phyloP scores from a whole-genome alignment of 2,888 invertebrate genomes.

The Gastracanthus pulcherrimus region DNA sequence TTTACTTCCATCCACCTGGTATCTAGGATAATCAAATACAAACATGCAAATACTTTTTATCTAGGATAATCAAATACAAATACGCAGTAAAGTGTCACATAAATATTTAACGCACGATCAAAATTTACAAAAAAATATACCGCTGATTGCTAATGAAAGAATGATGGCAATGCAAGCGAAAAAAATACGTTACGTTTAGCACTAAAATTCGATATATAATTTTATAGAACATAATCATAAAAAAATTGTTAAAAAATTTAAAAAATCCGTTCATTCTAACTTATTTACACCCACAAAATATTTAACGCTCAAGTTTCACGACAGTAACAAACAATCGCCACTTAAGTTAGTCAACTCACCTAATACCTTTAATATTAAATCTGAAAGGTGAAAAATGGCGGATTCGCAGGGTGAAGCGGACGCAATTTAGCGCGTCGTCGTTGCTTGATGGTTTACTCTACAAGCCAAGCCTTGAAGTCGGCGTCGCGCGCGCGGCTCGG shows the following conservation, averaged over 20 bases:
- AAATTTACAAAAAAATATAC: too few relatives aligned
- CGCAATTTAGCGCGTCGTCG: background rate
- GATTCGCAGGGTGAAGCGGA: background rate
- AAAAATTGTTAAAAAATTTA: too few relatives aligned
- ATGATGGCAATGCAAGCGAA: too few relatives aligned
- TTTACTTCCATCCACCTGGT: background rate
- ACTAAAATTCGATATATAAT: too few relatives aligned
- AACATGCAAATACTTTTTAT: background rate
- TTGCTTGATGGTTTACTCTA: too few relatives aligned
- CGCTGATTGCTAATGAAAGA: too few relatives aligned
- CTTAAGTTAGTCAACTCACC: background rate
- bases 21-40: background rate
- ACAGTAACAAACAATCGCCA: background rate
- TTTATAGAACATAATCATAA: too few relatives aligned
- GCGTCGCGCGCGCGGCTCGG: background rate
- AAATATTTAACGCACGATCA: too few relatives aligned
- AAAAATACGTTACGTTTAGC: too few relatives aligned
- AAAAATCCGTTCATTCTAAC: too few relatives aligned
- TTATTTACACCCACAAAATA: background rate
- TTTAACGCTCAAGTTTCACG: background rate
- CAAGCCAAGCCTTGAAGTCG: slow-evolving; percentile 5
- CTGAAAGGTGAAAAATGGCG: slow-evolving; percentile 9
- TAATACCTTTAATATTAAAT: background rate
- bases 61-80: background rate
- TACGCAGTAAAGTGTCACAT: too few relatives aligned